Conservation (phyloP, 2,888 invertebrate species). For the Pristionchus japonicus region DNA sequence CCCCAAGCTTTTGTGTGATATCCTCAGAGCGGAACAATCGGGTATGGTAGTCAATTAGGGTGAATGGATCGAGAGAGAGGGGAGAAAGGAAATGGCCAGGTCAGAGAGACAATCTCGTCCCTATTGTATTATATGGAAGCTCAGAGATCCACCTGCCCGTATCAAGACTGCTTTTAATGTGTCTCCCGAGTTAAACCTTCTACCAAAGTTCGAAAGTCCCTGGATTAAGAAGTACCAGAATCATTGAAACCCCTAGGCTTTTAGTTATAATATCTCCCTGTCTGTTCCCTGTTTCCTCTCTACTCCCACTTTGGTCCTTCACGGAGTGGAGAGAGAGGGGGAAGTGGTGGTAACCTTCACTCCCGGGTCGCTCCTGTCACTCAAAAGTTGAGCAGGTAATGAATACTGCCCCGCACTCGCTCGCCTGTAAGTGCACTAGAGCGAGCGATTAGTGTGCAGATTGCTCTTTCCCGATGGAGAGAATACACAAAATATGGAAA, state of each 20-base stretch:
- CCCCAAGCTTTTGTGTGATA: background rate
- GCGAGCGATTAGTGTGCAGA: slow-evolving; percentile 8
- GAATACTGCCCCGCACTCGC: background rate
- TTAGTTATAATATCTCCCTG: background rate
- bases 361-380: slow-evolving; percentile 9
- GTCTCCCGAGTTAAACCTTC: too few relatives aligned
- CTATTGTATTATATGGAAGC: background rate
- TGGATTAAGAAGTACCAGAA: too few relatives aligned
- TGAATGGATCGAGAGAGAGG: background rate
- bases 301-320: background rate
- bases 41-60: background rate
- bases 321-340: background rate
- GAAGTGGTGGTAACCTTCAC: slow-evolving; percentile 23
- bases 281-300: background rate
- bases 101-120: background rate
- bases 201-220: too few relatives aligned
- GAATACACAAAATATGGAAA: too few relatives aligned
- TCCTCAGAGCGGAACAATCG: background rate
- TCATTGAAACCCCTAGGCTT: background rate
- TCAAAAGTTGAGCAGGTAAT: slow-evolving; percentile 31
- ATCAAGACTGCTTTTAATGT: background rate
- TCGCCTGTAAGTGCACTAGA: background rate
- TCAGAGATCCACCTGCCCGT: background rate
- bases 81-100: slow-evolving; percentile 11
- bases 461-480: background rate